Conservation (phyloP, 1,140 invertebrate genomes). For the Solenopsis fugax region DNA sequence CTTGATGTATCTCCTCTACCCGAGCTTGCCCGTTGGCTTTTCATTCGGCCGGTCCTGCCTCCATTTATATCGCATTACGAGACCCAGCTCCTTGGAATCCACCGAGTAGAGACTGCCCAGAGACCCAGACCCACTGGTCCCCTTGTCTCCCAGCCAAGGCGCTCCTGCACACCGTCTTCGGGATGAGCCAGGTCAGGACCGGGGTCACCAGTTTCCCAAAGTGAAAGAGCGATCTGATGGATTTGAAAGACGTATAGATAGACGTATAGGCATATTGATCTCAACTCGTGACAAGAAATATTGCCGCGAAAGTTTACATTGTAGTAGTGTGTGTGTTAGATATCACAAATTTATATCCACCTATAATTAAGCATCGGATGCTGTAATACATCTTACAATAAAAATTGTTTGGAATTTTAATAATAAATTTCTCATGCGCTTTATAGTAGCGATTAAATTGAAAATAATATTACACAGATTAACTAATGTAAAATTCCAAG, state of each 20-base stretch:
- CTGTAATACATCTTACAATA: background rate
- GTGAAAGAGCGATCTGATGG: conserved; percentile 2
- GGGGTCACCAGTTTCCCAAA: conserved; percentile 68
- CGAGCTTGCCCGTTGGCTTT: conserved; percentile 80
- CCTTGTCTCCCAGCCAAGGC: conserved; percentile 69
- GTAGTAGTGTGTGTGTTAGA: background rate
- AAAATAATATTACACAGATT: conserved; percentile 8
- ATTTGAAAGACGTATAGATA: background rate
- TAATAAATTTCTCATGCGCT: background rate
- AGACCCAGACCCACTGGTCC: conserved; percentile 75
- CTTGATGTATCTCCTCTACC: conserved; percentile 83
- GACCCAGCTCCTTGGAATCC: conserved; percentile 77
- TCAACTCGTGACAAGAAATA: background rate
- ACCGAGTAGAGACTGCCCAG: conserved; percentile 58
- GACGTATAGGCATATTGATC: background rate
- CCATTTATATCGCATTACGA: conserved; percentile 82
- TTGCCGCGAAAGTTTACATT: conserved; percentile 4
- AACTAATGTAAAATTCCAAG: background rate
- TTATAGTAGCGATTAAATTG: background rate
- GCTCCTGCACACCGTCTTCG: conserved; percentile 51
- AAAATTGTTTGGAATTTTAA: background rate
- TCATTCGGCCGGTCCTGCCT: conserved; percentile 78
- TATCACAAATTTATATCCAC: background rate
- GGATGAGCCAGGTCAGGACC: conserved; percentile 79
- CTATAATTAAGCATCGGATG: background rate